phyloP scores from a whole-genome alignment of 2,797 vertebrate genomes.

The Poecile montanus region DNA sequence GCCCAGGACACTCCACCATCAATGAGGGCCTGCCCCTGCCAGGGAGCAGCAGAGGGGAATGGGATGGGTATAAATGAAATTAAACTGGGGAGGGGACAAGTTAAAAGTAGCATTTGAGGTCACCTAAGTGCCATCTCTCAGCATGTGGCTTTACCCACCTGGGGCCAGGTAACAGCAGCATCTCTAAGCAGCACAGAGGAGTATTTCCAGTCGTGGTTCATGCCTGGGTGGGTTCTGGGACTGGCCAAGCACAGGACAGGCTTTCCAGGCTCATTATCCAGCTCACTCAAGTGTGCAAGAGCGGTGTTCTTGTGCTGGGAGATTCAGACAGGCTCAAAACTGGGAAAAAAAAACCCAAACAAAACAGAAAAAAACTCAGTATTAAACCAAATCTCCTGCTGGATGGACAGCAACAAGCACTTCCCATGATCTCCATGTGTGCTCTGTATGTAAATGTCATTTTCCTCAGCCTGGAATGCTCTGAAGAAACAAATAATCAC shows the following conservation, averaged over 20 bases:
- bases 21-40: background rate
- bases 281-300: background rate
- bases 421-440: background rate
- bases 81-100: background rate
- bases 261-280: background rate
- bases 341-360: no score
- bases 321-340: background rate
- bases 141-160: background rate
- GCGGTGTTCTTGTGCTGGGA: background rate
- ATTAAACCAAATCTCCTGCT: background rate
- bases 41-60: background rate
- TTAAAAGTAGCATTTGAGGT: background rate
- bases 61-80: background rate
- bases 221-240: background rate
- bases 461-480: background rate
- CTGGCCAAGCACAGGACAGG: background rate
- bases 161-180: background rate
- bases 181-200: background rate
- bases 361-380: background rate
- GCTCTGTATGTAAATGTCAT: background rate
- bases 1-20: rapidly evolving
- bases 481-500: background rate
- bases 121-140: background rate
- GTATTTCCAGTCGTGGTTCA: background rate
- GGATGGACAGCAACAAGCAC: background rate